Conservation (phyloP, 2,113 vertebrate species). For the Ptilonorhynchus violaceus region DNA sequence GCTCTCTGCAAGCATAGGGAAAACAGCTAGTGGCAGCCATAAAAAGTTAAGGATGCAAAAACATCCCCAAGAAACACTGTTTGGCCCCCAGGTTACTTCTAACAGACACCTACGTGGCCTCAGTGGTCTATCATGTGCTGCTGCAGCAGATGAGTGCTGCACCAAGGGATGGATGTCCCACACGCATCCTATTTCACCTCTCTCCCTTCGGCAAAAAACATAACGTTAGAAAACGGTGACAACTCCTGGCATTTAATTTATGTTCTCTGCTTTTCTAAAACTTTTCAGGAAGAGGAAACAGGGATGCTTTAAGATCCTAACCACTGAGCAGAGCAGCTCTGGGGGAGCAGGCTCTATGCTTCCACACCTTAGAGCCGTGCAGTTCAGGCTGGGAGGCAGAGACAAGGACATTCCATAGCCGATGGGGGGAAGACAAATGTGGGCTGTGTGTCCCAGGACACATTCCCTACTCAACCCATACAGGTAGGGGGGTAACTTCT, state of each 20-base stretch:
- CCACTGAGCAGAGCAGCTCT: neutral
- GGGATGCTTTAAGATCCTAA: neutral
- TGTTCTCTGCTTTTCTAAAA: neutral
- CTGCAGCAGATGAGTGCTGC: neutral
- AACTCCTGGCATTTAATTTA: neutral
- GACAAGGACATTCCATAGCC: neutral
- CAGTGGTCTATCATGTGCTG: accelerated
- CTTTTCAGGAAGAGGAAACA: neutral
- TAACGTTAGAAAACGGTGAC: neutral
- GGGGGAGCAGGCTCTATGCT: neutral
- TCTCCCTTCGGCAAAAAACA: neutral
- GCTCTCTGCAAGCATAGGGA: neutral
- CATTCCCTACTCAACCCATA: accelerated
- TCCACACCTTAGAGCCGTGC: accelerated
- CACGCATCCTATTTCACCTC: neutral
- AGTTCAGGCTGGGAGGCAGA: neutral
- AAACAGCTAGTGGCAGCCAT: neutral
- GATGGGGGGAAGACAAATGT: accelerated
- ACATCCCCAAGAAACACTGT: neutral
- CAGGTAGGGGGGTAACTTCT: neutral
- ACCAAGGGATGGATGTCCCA: neutral
- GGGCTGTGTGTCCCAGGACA: neutral
- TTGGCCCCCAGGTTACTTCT: neutral
- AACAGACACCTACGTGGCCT: accelerated
- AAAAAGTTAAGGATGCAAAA: neutral